Base-by-base conservation (phyloP, 2,113 vertebrate species). In the Acanthisitta chloris region DNA sequence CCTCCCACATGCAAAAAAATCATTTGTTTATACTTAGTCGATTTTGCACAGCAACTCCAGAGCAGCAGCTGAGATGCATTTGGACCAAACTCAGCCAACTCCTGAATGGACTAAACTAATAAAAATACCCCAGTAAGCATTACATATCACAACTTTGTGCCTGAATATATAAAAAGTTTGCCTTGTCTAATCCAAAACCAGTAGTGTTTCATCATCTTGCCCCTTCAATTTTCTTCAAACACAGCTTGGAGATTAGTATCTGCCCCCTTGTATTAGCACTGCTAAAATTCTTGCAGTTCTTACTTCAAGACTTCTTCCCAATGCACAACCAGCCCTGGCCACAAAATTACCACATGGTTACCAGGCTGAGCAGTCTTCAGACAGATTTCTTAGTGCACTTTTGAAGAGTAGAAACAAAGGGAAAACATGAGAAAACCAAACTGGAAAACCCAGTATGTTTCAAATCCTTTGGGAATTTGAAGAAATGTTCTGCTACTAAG, bases 71-170 rank as follows among this genome's bases (percentile, higher is more conserved):
- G 64, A 85, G n/a, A 83, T 67, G 86, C 42, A 34, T 45, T 76
- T 83, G 42, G 54, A 48, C 6, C 4, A 18, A 7, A 21, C 90
- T 82, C 72, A 92, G 25, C 10, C 9, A 72, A 9, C 5, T 55
- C 26, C 51, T 54, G 38, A 80, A 62, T 21, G 38, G 38, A 42
- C 14, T 65, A 48, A 90, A 54, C 5, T 43, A 9, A 33, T 40
- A 11, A 52, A 57, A 43, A 3, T n/a, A 9, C 55, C 11, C 40
- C 52, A 66, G 5, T 14, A 57, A 55, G 0, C 0, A 0, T 57
- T 67, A 4, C 31, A 8, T 78, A 38, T 33, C 23, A 58, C n/a
- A 72, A 6, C 6, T 17, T 90, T 46, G 13, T 36, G 28, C 18
- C 33, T 70, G 26, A 57, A 59, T 1, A 74, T 43, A 36, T 57